A percentile compares a stretch with the other conserved stretches of the same genome.
Conservation (phyloP, 2,113 vertebrate genomes). For the Ochotona curzoniae region DNA sequence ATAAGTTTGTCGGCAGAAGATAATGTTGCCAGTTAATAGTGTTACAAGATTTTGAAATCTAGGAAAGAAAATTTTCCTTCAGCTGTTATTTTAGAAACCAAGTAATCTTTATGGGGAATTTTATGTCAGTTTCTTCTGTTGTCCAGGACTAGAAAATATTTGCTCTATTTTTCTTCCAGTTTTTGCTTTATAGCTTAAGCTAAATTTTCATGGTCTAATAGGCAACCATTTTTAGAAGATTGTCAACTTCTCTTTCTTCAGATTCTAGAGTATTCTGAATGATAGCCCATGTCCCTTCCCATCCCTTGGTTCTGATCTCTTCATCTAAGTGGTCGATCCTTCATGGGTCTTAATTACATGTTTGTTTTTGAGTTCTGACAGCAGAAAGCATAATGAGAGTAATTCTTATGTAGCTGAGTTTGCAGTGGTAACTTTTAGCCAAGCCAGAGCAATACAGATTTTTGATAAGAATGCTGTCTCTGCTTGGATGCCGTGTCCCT, state of each 20-base stretch:
- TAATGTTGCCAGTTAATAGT: background rate
- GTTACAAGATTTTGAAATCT: background rate
- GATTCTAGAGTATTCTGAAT: background rate
- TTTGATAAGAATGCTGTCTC: background rate
- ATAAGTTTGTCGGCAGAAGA: background rate
- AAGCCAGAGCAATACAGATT: background rate
- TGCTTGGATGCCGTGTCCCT: background rate
- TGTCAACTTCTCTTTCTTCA: background rate
- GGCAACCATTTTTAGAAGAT: background rate
- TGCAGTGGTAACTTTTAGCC: constrained; percentile 1
- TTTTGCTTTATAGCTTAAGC: background rate
- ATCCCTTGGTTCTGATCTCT: background rate
- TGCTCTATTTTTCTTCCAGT: background rate
- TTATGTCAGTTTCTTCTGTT: background rate
- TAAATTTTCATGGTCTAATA: background rate
- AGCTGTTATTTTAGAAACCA: too few species aligned
- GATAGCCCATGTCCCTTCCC: background rate
- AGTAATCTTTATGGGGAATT: background rate
- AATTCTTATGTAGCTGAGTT: background rate
- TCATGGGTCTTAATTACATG: background rate
- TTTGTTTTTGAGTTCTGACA: background rate
- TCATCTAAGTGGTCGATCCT: background rate
- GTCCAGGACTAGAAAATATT: background rate
- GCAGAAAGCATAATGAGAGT: background rate
- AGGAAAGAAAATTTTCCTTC: background rate